These are phyloP conservation scores for Euplagia quadripunctaria DNA, from an alignment of 2,888 invertebrate genomes.

Conservation along the genomic window DNA sequence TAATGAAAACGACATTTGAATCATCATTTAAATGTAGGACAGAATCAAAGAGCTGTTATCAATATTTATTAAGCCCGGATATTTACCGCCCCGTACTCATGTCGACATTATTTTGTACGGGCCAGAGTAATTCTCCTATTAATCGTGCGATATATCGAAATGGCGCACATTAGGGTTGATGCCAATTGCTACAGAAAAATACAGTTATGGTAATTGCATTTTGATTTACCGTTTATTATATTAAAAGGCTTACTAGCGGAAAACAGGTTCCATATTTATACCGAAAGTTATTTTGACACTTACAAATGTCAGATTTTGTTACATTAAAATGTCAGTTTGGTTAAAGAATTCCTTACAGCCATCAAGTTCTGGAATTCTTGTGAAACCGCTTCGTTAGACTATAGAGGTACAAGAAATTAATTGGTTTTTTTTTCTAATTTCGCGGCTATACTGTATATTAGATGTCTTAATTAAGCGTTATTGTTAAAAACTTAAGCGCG, in stretches of 20 bases:
- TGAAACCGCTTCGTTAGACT: too few species aligned
- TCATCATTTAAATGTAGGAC: slow-evolving; percentile 1
- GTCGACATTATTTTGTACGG: slow-evolving; percentile 37
- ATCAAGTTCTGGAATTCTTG: too few species aligned
- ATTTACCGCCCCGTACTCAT: slow-evolving; percentile 26
- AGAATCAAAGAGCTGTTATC: slow-evolving; percentile 24
- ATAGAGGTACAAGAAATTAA: too few species aligned
- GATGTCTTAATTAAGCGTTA: too few species aligned
- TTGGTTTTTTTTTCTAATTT: too few species aligned
- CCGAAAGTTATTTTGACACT: too few species aligned
- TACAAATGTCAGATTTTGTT: too few species aligned
- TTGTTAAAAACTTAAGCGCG: too few species aligned
- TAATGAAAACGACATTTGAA: not conserved
- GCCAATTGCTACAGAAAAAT: slow-evolving; percentile 44
- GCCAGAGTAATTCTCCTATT: slow-evolving; percentile 55
- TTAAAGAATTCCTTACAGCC: too few species aligned
- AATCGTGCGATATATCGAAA: slow-evolving; percentile 54
- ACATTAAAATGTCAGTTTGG: too few species aligned
- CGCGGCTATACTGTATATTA: too few species aligned
- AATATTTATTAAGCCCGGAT: slow-evolving; percentile 33
- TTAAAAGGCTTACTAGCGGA: not conserved
- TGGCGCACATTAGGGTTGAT: slow-evolving; percentile 40
- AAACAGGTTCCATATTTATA: too few species aligned
- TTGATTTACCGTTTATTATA: not conserved
- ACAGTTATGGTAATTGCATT: slow-evolving; percentile 15